Evolutionary conservation across 2,113 vertebrate genomes (phyloP), one percentile per base, ranked within the genome.

Genomic region (Dasypus novemcinctus): DNA sequence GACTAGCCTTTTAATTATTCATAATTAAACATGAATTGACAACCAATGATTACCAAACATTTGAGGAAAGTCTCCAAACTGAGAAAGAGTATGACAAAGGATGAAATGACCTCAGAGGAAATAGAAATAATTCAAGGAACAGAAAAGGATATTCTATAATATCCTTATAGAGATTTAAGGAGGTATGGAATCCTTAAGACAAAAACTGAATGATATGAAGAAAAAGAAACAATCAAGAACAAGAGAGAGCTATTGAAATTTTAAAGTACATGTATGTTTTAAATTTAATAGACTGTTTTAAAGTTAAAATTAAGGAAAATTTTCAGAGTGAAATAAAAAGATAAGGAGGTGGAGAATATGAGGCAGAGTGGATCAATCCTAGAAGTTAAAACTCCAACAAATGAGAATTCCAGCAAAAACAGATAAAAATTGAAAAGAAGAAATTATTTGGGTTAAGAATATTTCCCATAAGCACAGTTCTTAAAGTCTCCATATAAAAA

Each of bases 11-110:
- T 36, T 2, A 69, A 52, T 64, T 71, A 38, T 81, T 80, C 52
- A 38, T 78, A 71, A 63, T 23, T 74, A 52, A 84, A n/a, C n/a
- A 23, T 80, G 17, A 84, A 54, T 59, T 49, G 43, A 46, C n/a
- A 75, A 38, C 31, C 59, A 64, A 57, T 27, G 63, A 64, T 64
- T 33, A 54, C 54, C 54, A 41, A 43, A 87, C 63, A 59, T 18
- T 21, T 69, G 79, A 88, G 74, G 61, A 72, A 91, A 82, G 83
- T 38, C 94, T 91, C 87, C 46, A 93, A 83, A 86, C 63, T 49
- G 38, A 52, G 27, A 75, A 57, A 74, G 21, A 72, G 54, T 29
- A 63, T 90, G 88, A 82, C 54, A 63, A 69, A 25, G 76, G 31
- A 90, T 72, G 71, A 66, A n/a, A 90, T 72, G 64, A 71, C 46